These are phyloP conservation scores for Mongoloraphidia duomilia DNA, from an alignment of 2,888 invertebrate genomes.

Conservation along the genomic window DNA sequence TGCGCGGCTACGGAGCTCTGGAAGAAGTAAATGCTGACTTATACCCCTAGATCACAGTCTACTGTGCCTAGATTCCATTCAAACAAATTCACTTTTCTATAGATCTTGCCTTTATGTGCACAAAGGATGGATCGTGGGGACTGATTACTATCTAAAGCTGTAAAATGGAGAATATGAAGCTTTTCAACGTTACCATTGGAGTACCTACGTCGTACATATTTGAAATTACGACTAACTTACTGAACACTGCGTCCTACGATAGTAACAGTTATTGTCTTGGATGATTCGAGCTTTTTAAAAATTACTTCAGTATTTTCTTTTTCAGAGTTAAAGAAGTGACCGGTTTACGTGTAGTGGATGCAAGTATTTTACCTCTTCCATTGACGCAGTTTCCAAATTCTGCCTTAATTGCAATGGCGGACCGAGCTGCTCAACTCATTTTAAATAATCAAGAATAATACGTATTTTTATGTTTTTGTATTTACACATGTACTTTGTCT, in stretches of 20 bases:
- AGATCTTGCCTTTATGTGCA: too few species aligned
- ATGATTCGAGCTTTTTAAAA: neutral
- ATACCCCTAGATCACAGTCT: too few species aligned
- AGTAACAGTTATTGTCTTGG: too few species aligned
- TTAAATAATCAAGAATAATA: constrained; percentile 16
- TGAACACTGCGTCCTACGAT: neutral
- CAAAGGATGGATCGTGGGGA: too few species aligned
- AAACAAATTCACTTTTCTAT: too few species aligned
- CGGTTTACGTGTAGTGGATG: constrained; percentile 60
- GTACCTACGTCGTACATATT: too few species aligned
- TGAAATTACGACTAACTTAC: neutral
- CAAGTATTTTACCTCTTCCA: constrained; percentile 65
- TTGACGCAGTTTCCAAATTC: constrained; percentile 64
- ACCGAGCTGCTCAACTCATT: constrained; percentile 46
- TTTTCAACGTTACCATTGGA: too few species aligned
- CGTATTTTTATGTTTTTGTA: neutral
- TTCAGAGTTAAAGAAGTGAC: constrained; percentile 48
- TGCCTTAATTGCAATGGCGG: constrained; percentile 48
- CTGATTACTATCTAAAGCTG: too few species aligned
- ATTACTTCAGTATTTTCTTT: constrained; percentile 11
- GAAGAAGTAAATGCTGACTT: too few species aligned
- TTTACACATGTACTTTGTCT: neutral
- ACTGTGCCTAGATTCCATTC: too few species aligned
- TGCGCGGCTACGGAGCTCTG: too few species aligned
- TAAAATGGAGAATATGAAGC: too few species aligned